Conservation (phyloP, 2,113 vertebrate genomes). For the Balaeniceps rex region DNA sequence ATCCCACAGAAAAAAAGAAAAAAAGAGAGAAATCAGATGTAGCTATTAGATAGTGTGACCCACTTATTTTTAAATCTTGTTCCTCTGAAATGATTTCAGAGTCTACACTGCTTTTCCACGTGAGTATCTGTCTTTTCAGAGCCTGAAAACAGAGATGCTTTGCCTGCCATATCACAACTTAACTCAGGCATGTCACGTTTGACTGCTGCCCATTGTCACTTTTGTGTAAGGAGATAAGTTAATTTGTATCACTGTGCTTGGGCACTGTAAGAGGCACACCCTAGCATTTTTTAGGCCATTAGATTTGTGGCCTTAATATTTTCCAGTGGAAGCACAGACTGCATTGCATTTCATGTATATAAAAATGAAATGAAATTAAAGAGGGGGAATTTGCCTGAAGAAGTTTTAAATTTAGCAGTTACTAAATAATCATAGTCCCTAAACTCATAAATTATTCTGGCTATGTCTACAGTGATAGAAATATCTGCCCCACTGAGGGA, state of each 20-base stretch:
- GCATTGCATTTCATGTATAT: not conserved
- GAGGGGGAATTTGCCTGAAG: not conserved
- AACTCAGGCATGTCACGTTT: rapidly evolving
- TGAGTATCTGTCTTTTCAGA: not conserved
- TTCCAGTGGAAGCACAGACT: not conserved
- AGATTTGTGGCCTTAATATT: not conserved
- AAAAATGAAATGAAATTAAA: not conserved
- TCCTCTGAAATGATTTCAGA: not conserved
- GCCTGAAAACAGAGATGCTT: not conserved
- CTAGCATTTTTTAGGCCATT: not conserved
- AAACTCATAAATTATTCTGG: not conserved
- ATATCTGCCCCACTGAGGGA: not conserved
- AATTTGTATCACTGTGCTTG: not conserved
- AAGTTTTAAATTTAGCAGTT: not conserved
- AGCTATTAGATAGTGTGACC: not conserved
- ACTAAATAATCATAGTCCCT: not conserved
- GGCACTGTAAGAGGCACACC: not conserved
- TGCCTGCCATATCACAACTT: not conserved
- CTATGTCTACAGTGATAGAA: not conserved
- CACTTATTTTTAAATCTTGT: not conserved
- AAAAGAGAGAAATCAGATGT: not conserved
- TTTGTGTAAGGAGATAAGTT: not conserved
- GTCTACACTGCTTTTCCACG: not conserved
- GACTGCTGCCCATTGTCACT: not conserved
- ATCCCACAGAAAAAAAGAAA: not conserved